Base-by-base conservation (phyloP, 2,797 vertebrate species). In the Sebastes goodei region DNA sequence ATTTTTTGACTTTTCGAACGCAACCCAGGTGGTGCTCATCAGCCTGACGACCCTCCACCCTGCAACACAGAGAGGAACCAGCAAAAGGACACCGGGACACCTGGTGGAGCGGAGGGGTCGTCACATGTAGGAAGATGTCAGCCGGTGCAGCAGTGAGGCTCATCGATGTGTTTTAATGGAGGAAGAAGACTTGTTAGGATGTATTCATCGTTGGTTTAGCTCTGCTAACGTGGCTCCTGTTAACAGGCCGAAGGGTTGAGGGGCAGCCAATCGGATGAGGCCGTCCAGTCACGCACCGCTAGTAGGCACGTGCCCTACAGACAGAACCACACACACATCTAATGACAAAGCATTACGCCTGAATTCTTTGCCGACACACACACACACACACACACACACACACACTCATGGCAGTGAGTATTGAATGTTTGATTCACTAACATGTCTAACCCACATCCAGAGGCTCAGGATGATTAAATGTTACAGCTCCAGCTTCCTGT, bases 401-500 rank as follows among this genome's bases (percentile, higher is more conserved):
- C 67, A 61, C 15, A 33, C 11, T 15, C 14, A 11, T 68, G 79
- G 49, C 80, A 80, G 68, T 49, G 23, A 70, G 57, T 87, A 76
- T 76, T 84, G 81, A 81, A 78, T 84, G 76, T 78, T 52, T 62
- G 78, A 91, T 87, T 60, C 70, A 67, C 63, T 86, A 75, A 76
- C 76, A 73, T 70, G 64, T 64, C 86, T 89, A 86, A 87, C 81
- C 90, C 71, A 89, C 82, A 86, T 88, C 71, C 65, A 83, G 69
- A 71, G 72, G 49, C 71, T 85, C 71, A 74, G 72, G 15, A 62
- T 85, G 85, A 87, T 84, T 77, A 67, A 81, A 82, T 78, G 49
- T 17, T 49, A 17, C 42, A 49, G 38, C 42, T 20, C 6, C 14
- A 20, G 42, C 23, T 29, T 66, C 49, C 59, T 56, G 20, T 10